phyloP scores from a whole-genome alignment of 2,113 vertebrate genomes.

The Illadopsis cleaveri region DNA sequence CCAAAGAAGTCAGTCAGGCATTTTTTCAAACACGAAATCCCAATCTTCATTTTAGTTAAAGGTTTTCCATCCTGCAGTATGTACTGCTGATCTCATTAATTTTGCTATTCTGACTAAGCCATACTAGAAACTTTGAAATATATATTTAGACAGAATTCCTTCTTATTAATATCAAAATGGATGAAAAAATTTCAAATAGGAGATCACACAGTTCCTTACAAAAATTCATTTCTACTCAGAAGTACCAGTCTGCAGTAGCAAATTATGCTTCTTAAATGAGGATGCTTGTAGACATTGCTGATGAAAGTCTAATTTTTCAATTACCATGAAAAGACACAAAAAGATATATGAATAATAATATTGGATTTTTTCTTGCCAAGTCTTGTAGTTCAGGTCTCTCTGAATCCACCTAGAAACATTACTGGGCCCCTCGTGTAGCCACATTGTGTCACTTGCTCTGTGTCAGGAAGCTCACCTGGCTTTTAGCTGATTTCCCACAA shows the following conservation, averaged over 20 bases:
- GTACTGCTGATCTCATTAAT: neutral
- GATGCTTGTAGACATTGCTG: neutral
- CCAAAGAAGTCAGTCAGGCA: neutral
- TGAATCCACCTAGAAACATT: neutral
- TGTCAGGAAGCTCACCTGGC: neutral
- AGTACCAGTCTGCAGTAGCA: neutral
- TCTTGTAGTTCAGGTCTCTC: neutral
- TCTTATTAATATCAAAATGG: neutral
- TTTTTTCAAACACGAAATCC: neutral
- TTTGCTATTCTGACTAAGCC: neutral
- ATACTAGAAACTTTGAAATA: neutral
- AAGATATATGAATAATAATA: neutral
- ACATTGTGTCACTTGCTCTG: fast-evolving
- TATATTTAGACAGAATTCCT: neutral
- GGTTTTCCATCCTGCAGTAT: neutral
- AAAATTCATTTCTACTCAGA: neutral
- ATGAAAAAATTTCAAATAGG: neutral
- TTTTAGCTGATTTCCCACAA: neutral
- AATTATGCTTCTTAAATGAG: neutral
- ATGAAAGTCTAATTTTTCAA: neutral
- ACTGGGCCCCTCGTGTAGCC: neutral
- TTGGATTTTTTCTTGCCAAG: neutral
- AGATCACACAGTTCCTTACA: fast-evolving
- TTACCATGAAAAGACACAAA: neutral
- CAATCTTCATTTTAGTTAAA: neutral